Percentiles rank a stretch among this genome's conserved stretches.
phyloP scores from a whole-genome alignment of 1,140 invertebrate species.

The Achatina immaculata region DNA sequence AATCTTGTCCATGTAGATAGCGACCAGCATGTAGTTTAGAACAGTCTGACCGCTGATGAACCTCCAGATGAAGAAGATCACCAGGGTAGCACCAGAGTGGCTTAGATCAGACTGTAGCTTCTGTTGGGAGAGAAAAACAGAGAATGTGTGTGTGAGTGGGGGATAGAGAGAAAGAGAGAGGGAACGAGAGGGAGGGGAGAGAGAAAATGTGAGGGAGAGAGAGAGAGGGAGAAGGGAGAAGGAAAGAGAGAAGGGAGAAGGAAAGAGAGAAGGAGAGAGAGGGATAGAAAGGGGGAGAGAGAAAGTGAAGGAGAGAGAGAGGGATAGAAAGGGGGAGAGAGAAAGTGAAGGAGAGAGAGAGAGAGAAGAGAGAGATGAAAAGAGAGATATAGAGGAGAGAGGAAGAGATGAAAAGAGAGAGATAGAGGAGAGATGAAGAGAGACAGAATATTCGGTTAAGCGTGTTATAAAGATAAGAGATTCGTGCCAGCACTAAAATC shows the following conservation, averaged over 20 bases:
- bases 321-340: too few species aligned
- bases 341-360: not conserved
- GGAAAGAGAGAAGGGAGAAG: slow-evolving; percentile 5
- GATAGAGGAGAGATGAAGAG: too few species aligned
- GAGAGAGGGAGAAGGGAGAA: not conserved
- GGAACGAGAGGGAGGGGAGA: too few species aligned
- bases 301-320: too few species aligned
- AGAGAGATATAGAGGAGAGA: too few species aligned
- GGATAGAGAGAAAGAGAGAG: not conserved
- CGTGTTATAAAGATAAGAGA: too few species aligned
- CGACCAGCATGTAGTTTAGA: slow-evolving; percentile 6
- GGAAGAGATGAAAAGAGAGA: too few species aligned
- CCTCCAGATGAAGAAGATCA: slow-evolving; percentile 30
- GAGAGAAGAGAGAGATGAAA: too few species aligned
- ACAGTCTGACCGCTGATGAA: slow-evolving; percentile 19
- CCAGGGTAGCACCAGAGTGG: not conserved
- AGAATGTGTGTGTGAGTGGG: slow-evolving; percentile 1
- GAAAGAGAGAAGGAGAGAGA: not conserved
- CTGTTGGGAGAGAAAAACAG: slow-evolving; percentile 25
- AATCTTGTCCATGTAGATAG: slow-evolving; percentile 30
- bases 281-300: too few species aligned
- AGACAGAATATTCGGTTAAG: too few species aligned
- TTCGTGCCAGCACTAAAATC: too few species aligned
- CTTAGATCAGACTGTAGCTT: slow-evolving; percentile 15
- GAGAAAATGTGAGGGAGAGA: slow-evolving; percentile 31